Conservation (phyloP, 2,797 vertebrate genomes). For the Numenius phaeopus region DNA sequence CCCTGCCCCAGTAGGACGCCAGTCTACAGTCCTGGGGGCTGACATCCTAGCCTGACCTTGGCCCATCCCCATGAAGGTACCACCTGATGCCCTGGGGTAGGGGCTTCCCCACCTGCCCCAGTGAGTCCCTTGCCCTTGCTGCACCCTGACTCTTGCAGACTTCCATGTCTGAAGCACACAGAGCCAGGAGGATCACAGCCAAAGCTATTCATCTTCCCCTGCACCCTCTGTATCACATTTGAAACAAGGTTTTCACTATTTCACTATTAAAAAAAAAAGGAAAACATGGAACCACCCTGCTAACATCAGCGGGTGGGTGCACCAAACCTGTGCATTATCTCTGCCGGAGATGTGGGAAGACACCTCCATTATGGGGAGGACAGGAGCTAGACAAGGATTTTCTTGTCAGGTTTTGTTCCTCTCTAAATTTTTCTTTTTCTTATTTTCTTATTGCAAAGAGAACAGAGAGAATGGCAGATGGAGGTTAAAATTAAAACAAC, state of each 20-base stretch:
- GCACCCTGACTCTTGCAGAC: neutral
- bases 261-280: neutral
- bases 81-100: neutral
- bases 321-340: neutral
- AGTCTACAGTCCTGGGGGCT: neutral
- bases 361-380: fast-evolving
- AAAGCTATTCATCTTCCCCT: neutral
- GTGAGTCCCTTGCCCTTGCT: neutral
- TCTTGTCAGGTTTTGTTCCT: neutral
- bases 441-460: neutral
- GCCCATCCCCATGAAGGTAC: neutral
- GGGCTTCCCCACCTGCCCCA: neutral
- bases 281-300: fast-evolving
- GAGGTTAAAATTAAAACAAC: neutral
- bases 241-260: neutral
- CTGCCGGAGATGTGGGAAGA: neutral
- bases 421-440: neutral
- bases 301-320: neutral
- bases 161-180: neutral
- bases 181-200: neutral
- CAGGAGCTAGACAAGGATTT: neutral
- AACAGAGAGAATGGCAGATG: neutral
- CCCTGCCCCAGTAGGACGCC: neutral
- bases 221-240: neutral
- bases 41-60: neutral